A percentile compares a stretch with the other conserved stretches of the same genome.
phyloP scores from a whole-genome alignment of 2,888 invertebrate genomes.

The Leucophora obtusa region DNA sequence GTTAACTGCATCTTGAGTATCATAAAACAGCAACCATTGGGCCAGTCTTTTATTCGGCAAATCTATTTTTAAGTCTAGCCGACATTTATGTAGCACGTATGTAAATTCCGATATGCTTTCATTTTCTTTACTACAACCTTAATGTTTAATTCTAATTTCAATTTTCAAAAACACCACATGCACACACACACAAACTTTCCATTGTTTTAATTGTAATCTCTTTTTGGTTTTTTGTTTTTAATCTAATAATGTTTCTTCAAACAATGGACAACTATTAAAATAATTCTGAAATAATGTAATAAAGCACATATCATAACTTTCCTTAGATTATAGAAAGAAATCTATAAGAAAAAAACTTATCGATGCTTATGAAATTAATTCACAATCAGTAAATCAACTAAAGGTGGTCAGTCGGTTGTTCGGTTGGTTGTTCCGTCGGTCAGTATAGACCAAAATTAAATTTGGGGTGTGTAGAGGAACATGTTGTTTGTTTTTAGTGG shows the following conservation, averaged over 20 bases:
- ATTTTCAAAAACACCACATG: slow-evolving; percentile 49
- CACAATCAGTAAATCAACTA: slow-evolving; percentile 23
- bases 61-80: slow-evolving; percentile 42
- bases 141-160: slow-evolving; percentile 45
- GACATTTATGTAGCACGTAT: slow-evolving; percentile 60
- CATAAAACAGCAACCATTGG: background rate
- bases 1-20: background rate
- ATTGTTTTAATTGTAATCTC: slow-evolving; percentile 38
- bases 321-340: slow-evolving; percentile 49
- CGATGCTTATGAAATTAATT: slow-evolving; percentile 43
- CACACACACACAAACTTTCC: slow-evolving; percentile 29
- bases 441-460: background rate
- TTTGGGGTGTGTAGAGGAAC: slow-evolving; percentile 35
- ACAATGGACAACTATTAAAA: slow-evolving; percentile 1
- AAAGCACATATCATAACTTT: slow-evolving; percentile 37
- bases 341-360: slow-evolving; percentile 13
- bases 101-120: slow-evolving; percentile 60
- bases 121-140: slow-evolving; percentile 38
- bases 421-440: background rate
- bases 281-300: slow-evolving; percentile 38
- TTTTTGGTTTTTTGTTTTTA: slow-evolving; percentile 7
- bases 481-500: background rate
- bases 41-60: background rate
- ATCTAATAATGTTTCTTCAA: slow-evolving; percentile 2
- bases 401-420: slow-evolving; percentile 21